Conservation (phyloP, 2,888 invertebrate genomes). For the Drepanosiphum platanoidis region DNA sequence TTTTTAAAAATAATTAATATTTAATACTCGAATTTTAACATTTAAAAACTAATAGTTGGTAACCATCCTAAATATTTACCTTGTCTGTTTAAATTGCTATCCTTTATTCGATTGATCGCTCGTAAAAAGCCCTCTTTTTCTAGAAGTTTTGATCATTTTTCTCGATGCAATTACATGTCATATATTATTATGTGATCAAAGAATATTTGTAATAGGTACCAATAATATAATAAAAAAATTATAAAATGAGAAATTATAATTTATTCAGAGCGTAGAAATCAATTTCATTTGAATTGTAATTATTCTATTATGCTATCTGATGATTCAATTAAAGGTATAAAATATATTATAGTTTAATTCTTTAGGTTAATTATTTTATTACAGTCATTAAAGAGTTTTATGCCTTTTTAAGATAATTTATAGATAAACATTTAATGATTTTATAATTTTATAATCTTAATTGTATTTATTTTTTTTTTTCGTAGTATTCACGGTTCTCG, state of each 20-base stretch:
- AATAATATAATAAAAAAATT: too few relatives aligned
- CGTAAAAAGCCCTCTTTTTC: too few relatives aligned
- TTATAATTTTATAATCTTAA: conserved; percentile 39
- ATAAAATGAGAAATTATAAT: not conserved
- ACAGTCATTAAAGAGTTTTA: conserved; percentile 4
- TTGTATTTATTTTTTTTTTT: conserved; percentile 21
- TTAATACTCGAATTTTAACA: too few relatives aligned
- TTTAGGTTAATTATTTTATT: conserved; percentile 30
- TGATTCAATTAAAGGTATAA: conserved; percentile 9
- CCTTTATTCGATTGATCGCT: too few relatives aligned
- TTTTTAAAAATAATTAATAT: too few relatives aligned
- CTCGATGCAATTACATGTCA: too few relatives aligned
- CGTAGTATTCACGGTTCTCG: not conserved
- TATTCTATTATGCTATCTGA: not conserved
- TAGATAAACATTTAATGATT: conserved; percentile 26
- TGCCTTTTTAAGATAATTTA: conserved; percentile 4
- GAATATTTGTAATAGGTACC: too few relatives aligned
- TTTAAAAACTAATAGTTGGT: too few relatives aligned
- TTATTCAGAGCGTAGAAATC: not conserved
- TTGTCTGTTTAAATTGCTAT: too few relatives aligned
- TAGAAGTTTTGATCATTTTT: too few relatives aligned
- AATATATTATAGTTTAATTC: conserved; percentile 43
- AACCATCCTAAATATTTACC: too few relatives aligned
- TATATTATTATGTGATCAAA: too few relatives aligned
- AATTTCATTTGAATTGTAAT: not conserved